phyloP scores from a whole-genome alignment of 2,888 invertebrate genomes.

The Mayetiola destructor region DNA sequence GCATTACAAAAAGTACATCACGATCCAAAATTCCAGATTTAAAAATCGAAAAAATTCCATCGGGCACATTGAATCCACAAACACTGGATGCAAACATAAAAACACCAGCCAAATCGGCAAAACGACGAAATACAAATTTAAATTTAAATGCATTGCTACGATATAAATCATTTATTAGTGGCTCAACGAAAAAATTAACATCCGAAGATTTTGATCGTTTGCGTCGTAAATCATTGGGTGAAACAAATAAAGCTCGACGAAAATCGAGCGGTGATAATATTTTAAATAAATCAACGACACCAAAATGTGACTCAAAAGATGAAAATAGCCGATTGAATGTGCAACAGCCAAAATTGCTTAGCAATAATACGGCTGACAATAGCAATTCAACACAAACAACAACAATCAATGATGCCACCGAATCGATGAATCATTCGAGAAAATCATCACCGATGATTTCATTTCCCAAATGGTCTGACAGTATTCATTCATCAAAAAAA shows the following conservation, averaged over 20 bases:
- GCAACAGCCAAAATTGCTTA: too few species aligned
- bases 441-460: too few species aligned
- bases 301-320: not conserved
- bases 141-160: slow-evolving; percentile 26
- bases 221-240: slow-evolving; percentile 27
- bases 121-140: slow-evolving; percentile 24
- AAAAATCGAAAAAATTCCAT: slow-evolving; percentile 22
- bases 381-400: too few species aligned
- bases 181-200: slow-evolving; percentile 21
- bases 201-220: slow-evolving; percentile 27
- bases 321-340: not conserved
- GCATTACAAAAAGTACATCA: slow-evolving; percentile 30
- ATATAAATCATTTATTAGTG: slow-evolving; percentile 24
- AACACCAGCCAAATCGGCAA: slow-evolving; percentile 17
- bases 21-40: slow-evolving; percentile 27
- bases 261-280: not conserved
- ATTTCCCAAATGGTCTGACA: too few species aligned
- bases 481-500: too few species aligned
- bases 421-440: too few species aligned
- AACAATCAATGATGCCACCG: too few species aligned
- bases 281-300: too few species aligned
- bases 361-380: too few species aligned
- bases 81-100: slow-evolving; percentile 19
- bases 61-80: slow-evolving; percentile 19
- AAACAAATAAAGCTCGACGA: slow-evolving; percentile 22